Conservation (phyloP, 2,888 invertebrate genomes). For the Acleris holmiana region DNA sequence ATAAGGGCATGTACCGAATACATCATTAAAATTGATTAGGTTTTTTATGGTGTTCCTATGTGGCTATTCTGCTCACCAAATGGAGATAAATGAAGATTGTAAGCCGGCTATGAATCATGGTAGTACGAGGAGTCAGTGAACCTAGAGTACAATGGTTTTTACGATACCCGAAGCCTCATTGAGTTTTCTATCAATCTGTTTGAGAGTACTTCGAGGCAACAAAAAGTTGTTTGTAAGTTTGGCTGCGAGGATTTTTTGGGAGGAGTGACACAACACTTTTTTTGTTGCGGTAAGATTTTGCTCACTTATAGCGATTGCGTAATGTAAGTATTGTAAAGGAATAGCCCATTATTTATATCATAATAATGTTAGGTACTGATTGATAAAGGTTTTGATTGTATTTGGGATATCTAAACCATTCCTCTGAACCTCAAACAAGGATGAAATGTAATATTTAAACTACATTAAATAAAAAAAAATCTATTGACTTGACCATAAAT, state of each 20-base stretch:
- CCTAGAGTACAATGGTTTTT: constrained; percentile 54
- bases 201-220: constrained; percentile 30
- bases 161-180: constrained; percentile 47
- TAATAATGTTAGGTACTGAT: background rate
- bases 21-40: constrained; percentile 65
- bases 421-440: too few relatives aligned
- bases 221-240: constrained; percentile 30
- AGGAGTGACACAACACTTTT: constrained; percentile 29
- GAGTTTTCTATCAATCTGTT: constrained; percentile 43
- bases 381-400: background rate
- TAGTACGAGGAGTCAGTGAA: constrained; percentile 52
- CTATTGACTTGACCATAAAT: too few relatives aligned
- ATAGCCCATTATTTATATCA: too few relatives aligned
- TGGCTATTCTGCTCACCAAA: constrained; percentile 48
- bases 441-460: too few relatives aligned
- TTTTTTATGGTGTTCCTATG: constrained; percentile 56
- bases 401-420: background rate
- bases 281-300: constrained; percentile 19
- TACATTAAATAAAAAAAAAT: too few relatives aligned
- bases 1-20: constrained; percentile 62
- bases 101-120: constrained; percentile 59
- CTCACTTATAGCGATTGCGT: constrained; percentile 8
- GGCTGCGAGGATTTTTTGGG: constrained; percentile 24
- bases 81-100: constrained; percentile 57
- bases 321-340: too few relatives aligned